Evolutionary conservation across 1,140 invertebrate genomes (phyloP).

Genomic region (Nasonia vitripennis): DNA sequence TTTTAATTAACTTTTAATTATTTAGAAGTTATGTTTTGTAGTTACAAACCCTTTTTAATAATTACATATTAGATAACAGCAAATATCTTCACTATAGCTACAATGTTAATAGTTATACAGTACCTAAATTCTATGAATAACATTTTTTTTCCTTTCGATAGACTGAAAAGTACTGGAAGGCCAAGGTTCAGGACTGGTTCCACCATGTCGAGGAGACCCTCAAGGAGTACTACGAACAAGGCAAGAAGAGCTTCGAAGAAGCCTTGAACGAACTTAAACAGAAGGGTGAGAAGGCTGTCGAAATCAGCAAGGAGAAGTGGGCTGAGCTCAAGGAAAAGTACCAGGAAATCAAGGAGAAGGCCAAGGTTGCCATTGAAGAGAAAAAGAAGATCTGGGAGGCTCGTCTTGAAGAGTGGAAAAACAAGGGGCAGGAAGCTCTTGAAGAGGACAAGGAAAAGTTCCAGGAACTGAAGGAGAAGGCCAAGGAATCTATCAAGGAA

Average conservation of each 20-base stretch:
- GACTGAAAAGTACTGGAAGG: background rate
- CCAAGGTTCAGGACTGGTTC: background rate
- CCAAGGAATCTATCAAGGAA: background rate
- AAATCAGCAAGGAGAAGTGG: background rate
- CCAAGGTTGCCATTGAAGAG: background rate
- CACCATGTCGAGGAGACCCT: background rate
- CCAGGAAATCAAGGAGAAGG: background rate
- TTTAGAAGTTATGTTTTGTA: too few relatives aligned
- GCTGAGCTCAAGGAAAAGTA: background rate
- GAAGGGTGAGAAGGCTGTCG: background rate
- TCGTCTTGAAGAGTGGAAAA: background rate
- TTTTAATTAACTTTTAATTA: background rate
- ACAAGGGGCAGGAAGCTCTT: background rate
- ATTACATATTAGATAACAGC: background rate
- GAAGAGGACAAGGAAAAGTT: background rate
- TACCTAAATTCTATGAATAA: background rate
- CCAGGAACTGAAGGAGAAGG: background rate
- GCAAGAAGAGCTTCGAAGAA: background rate
- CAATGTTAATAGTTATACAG: too few relatives aligned
- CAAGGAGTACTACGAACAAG: background rate
- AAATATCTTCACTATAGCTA: too few relatives aligned
- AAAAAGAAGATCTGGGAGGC: background rate
- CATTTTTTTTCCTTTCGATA: background rate
- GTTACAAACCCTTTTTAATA: too few relatives aligned
- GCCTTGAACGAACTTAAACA: background rate